Evolutionary conservation across 1,140 invertebrate genomes (phyloP).

Genomic region (Pinna nobilis): DNA sequence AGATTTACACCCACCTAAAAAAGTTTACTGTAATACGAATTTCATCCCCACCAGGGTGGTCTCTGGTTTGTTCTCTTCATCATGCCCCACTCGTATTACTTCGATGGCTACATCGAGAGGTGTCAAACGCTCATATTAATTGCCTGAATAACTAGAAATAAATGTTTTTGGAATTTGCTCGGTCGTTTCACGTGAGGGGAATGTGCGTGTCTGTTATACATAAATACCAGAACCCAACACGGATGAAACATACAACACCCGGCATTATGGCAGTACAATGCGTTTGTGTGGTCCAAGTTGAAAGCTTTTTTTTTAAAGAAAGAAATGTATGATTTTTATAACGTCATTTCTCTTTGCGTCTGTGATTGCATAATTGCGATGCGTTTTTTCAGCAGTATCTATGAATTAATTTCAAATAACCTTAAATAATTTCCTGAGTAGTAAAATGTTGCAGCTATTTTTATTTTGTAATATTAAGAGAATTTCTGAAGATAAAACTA

Average conservation of each 20-base stretch:
- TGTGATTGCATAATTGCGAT: too few relatives aligned
- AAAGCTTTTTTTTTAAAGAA: too few relatives aligned
- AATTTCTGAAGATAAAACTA: too few relatives aligned
- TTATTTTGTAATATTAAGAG: too few relatives aligned
- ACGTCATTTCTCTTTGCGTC: too few relatives aligned
- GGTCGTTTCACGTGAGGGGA: constrained; percentile 20
- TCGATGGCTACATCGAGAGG: constrained; percentile 15
- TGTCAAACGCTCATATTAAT: constrained; percentile 28
- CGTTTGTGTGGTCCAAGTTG: constrained; percentile 16
- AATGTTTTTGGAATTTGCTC: constrained; percentile 11
- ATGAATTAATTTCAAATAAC: too few relatives aligned
- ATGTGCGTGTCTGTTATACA: constrained; percentile 25
- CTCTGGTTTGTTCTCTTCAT: neutral
- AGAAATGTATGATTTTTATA: too few relatives aligned
- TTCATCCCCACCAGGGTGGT: neutral
- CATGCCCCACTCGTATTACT: constrained; percentile 15
- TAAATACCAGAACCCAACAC: constrained; percentile 18
- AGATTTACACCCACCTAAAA: too few relatives aligned
- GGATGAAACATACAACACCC: constrained; percentile 17
- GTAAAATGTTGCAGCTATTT: too few relatives aligned
- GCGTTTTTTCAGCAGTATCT: too few relatives aligned
- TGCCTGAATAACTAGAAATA: constrained; percentile 25
- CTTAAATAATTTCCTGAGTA: too few relatives aligned
- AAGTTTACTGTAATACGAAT: neutral
- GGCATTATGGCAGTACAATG: neutral